Evolutionary conservation across 2,797 vertebrate species (phyloP).

Genomic region (Paguma larvata): DNA sequence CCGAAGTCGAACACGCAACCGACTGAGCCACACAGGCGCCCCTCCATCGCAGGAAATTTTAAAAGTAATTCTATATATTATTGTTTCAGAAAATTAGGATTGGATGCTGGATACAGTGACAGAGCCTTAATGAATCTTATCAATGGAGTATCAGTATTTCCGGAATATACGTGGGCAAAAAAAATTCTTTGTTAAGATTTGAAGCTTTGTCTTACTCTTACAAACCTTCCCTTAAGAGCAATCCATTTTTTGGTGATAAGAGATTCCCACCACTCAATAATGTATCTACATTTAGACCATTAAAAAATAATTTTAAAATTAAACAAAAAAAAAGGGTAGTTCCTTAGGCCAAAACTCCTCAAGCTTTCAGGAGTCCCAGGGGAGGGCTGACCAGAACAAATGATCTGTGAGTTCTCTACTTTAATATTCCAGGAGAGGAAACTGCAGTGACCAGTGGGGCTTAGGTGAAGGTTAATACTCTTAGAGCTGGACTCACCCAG

Average conservation of each 20-base stretch:
- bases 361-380: neutral
- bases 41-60: neutral
- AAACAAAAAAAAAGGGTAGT: neutral
- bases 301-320: neutral
- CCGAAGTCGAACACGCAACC: too few relatives aligned
- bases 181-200: neutral
- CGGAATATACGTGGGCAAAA: neutral
- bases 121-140: neutral
- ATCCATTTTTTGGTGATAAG: neutral
- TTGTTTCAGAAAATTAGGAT: neutral
- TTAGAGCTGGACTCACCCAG: neutral
- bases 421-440: neutral
- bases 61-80: neutral
- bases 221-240: neutral
- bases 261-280: neutral
- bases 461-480: neutral
- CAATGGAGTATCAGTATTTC: neutral
- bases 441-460: neutral
- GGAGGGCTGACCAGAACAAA: neutral
- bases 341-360: neutral
- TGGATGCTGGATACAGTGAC: neutral
- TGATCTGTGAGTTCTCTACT: neutral
- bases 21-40: too few relatives aligned
- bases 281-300: neutral
- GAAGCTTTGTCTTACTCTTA: neutral